phyloP scores from a whole-genome alignment of 2,113 vertebrate genomes.

The Stigmatopora nigra region DNA sequence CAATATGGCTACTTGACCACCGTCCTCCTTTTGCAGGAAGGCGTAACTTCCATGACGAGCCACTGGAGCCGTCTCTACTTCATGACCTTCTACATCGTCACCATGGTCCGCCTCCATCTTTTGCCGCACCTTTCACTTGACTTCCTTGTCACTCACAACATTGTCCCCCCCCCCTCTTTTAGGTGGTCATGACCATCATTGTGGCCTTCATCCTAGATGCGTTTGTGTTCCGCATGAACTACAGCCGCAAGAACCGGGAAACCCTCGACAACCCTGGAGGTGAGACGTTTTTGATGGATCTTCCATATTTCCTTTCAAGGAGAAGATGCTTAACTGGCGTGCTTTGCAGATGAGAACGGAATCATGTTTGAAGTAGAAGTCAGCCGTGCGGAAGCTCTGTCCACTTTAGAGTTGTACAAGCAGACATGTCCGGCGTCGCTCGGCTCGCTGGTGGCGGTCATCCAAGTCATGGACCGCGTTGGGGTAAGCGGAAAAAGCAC shows the following conservation, averaged over 20 bases:
- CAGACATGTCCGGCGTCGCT: slow-evolving; percentile 68
- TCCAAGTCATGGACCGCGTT: slow-evolving; percentile 79
- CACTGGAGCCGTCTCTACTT: slow-evolving; percentile 98
- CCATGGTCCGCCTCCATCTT: slow-evolving; percentile 77
- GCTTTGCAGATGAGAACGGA: slow-evolving; percentile 78
- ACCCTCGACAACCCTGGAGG: slow-evolving; percentile 76
- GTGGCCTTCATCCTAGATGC: slow-evolving; percentile 97
- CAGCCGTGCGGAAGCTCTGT: slow-evolving; percentile 77
- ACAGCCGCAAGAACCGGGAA: slow-evolving; percentile 88
- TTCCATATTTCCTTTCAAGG: neutral
- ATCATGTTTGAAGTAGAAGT: slow-evolving; percentile 89
- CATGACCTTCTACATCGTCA: slow-evolving; percentile 99
- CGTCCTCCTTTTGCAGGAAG: slow-evolving; percentile 75
- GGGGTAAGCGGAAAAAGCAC: slow-evolving; percentile 66
- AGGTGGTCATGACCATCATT: slow-evolving; percentile 99
- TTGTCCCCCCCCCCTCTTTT: slow-evolving; percentile 10
- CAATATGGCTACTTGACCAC: slow-evolving; percentile 13
- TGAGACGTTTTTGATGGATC: slow-evolving; percentile 14
- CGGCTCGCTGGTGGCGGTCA: slow-evolving; percentile 74
- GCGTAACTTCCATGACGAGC: slow-evolving; percentile 88
- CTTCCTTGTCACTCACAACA: neutral
- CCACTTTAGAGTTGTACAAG: slow-evolving; percentile 77
- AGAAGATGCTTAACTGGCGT: neutral
- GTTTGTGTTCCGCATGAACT: slow-evolving; percentile 98
- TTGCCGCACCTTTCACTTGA: neutral